These are phyloP conservation scores for Calephelis perditalis DNA, from an alignment of 2,888 invertebrate species.

Conservation along the genomic window DNA sequence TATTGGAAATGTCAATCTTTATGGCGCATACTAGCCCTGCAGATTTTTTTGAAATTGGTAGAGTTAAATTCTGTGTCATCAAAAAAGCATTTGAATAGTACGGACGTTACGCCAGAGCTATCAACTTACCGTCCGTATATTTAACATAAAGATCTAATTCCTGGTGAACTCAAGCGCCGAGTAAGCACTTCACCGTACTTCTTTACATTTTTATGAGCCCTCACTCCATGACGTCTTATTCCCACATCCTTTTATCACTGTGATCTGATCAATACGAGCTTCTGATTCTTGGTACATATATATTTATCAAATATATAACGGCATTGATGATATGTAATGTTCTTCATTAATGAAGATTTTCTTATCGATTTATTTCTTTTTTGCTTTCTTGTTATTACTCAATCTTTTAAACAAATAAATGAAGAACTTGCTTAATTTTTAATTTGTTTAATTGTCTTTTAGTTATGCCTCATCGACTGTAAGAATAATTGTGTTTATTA, in stretches of 20 bases:
- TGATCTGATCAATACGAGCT: not conserved
- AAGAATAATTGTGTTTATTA: no score
- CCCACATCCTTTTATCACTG: not conserved
- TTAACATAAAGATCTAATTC: conserved; percentile 12
- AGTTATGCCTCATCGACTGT: no score
- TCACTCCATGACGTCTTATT: conserved; percentile 5
- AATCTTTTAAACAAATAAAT: no score
- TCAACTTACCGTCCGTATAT: conserved; percentile 7
- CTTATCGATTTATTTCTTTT: no score
- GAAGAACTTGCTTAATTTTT: no score
- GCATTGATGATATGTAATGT: not conserved
- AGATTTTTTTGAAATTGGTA: no score
- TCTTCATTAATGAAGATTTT: no score
- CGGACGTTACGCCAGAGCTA: not conserved
- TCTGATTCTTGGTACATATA: not conserved
- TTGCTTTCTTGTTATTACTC: no score
- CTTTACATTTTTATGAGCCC: conserved; percentile 11
- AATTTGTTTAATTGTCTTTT: no score
- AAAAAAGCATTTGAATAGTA: conserved; percentile 6
- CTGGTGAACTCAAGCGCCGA: conserved; percentile 6
- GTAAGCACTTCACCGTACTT: conserved; percentile 7
- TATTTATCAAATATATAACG: not conserved
- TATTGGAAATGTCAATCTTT: no score
- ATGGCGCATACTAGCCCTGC: no score
- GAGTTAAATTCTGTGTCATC: not conserved